phyloP scores from a whole-genome alignment of 2,888 invertebrate genomes.

The Atethmia centrago region DNA sequence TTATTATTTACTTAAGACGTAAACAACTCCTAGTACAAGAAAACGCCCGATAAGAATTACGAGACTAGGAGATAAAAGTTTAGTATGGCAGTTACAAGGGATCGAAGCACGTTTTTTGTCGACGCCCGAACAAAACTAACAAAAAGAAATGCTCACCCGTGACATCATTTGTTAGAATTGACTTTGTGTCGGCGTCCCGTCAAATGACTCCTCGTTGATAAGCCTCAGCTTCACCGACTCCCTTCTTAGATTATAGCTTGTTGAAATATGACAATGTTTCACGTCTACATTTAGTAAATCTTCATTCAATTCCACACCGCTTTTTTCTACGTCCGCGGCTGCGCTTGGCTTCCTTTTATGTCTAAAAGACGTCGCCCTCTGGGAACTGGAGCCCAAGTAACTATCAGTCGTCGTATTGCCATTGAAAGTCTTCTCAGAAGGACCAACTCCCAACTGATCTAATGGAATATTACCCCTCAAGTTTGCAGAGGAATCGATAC shows the following conservation, averaged over 20 bases:
- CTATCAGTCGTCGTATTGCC: slow-evolving; percentile 94
- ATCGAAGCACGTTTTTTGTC: slow-evolving; percentile 30
- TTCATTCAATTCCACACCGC: slow-evolving; percentile 88
- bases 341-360: slow-evolving; percentile 91
- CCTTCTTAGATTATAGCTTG: slow-evolving; percentile 86
- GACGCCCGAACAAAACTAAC: slow-evolving; percentile 25
- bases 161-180: slow-evolving; percentile 88
- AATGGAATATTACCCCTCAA: slow-evolving; percentile 83
- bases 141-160: slow-evolving; percentile 77
- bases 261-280: slow-evolving; percentile 88
- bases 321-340: slow-evolving; percentile 91
- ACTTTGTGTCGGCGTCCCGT: slow-evolving; percentile 84
- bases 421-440: slow-evolving; percentile 93
- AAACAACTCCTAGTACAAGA: slow-evolving; percentile 31
- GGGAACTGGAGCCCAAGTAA: slow-evolving; percentile 90
- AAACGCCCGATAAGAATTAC: slow-evolving; percentile 30
- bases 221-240: slow-evolving; percentile 87
- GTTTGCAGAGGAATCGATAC: slow-evolving; percentile 90
- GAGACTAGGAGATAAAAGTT: slow-evolving; percentile 30
- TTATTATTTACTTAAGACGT: slow-evolving; percentile 38
- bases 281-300: slow-evolving; percentile 86
- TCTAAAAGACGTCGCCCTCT: slow-evolving; percentile 88
- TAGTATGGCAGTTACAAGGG: slow-evolving; percentile 8
- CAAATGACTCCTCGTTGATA: slow-evolving; percentile 88
- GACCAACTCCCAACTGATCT: slow-evolving; percentile 90